Evolutionary conservation across 37 sponge, comb jelly and placozoan species (phyloP), one percentile per base, ranked within the genome.

Genomic region (Amphimedon queenslandica): DNA sequence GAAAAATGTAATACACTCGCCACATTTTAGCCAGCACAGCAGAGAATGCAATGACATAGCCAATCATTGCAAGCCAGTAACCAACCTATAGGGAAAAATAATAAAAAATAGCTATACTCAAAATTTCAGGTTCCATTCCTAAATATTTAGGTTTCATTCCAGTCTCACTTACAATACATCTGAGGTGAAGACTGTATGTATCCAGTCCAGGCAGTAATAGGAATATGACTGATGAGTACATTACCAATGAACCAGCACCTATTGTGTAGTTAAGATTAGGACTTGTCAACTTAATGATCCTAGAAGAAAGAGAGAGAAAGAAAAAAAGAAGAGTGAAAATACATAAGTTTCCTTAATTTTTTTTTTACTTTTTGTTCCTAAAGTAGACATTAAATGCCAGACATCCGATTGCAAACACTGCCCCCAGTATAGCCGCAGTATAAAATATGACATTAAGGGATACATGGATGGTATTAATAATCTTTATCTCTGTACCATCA

Each of bases 1-100:
- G 61, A n/a, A 60, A 60, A 25, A 60, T 60, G 61, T 25, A 25
- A 60, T 60, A 60, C 5, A 60, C 61, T 25, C 61, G 61, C 61
- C 61, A 60, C 61, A 60, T 60, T n/a, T 60, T 60, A n/a, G 27
- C 61, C 27, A 60, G 28, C 21, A 60, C 61, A 60, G 61, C 61
- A 60, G 27, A 11, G 28, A 60, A 60, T 60, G 61, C 23, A 6
- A 60, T 6, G 21, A 25, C 21, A n/a, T 60, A 60, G 5, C 61
- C 61, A 11, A 60, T 6, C 5, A n/a, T 25, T n/a, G 27, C 21
- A 5, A 60, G 21, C 21, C 21, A 11, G 27, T 60, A 25, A n/a
- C 27, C 61, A 60, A 60, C 27, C 61, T 60, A n/a, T 8, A 47
- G 21, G 61, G 5, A 60, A 25, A n/a, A n/a, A n/a, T n/a, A n/a